Evolutionary conservation across 2,888 invertebrate species (phyloP), one percentile per base, ranked within the genome.

Genomic region (Lasioglossum oenotherae): DNA sequence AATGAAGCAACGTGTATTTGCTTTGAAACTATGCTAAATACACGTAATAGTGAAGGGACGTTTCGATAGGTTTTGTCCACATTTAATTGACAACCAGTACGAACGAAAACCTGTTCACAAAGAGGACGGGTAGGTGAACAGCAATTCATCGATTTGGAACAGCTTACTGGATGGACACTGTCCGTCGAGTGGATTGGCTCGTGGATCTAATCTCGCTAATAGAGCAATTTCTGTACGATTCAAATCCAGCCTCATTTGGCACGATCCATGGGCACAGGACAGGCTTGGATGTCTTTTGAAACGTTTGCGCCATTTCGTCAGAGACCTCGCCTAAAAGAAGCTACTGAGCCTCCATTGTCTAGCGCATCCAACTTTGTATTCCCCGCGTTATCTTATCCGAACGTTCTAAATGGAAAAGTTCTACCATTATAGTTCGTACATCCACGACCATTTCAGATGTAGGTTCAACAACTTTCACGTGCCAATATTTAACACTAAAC

Each of bases 181-280:
- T 78, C 53, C 75, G 79, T 35, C 74, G 67, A 84, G 60, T 88
- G 86, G 89, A 92, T 88, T 89, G 89, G 86, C 79, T 82, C 84
- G 80, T 73, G 83, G 78, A 85, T 90, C 86, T 91, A 92, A 92
- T 92, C 91, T 86, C 81, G 83, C 90, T 91, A 92, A 92, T 92
- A 91, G 92, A 90, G 76, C 91, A 79, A 89, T 89, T 82, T 79
- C 88, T 86, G 74, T 87, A 81, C 74, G 71, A 74, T 76, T 82
- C 82, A 72, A 72, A 81, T 81, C 78, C 71, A 74, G 64, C 80
- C 71, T 82, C 74, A 41, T 82, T 85, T 84, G 80, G 78, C 84
- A 77, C 82, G 46, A 44, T 78, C 31, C 76, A 74, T 38, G 41
- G 44, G 12, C 78, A 57, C 53, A 31, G 23, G 69, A 77, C 44